A percentile compares a stretch with the other conserved stretches of the same genome.
phyloP scores from a whole-genome alignment of 2,888 invertebrate genomes.

The Drosophila ezoana region DNA sequence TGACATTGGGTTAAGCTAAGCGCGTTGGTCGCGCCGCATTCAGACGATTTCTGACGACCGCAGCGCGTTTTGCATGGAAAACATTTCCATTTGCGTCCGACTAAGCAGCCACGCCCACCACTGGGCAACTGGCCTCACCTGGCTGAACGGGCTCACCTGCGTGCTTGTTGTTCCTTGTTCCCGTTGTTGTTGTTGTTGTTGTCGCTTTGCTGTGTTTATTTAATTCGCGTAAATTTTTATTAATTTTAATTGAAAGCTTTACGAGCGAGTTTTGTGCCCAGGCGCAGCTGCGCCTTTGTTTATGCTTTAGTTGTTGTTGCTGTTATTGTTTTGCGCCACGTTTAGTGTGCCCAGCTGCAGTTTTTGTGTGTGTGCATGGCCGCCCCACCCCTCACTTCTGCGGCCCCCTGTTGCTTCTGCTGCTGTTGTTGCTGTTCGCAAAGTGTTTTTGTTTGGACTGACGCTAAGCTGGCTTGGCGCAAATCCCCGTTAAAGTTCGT shows the following conservation, averaged over 20 bases:
- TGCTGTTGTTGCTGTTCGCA: conserved; percentile 44
- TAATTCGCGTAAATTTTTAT: conserved; percentile 79
- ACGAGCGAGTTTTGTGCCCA: conserved; percentile 54
- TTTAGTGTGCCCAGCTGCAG: conserved; percentile 51
- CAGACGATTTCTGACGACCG: conserved; percentile 29
- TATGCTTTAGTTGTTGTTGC: conserved; percentile 46
- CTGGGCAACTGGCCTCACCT: conserved; percentile 22
- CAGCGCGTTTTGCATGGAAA: conserved; percentile 46
- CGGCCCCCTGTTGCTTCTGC: background rate
- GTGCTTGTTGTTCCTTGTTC: conserved; percentile 12
- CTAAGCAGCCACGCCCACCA: conserved; percentile 13
- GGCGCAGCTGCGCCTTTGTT: conserved; percentile 64
- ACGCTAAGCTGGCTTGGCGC: conserved; percentile 60
- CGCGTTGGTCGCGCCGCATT: conserved; percentile 23
- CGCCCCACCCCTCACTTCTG: background rate
- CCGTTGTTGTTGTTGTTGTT: conserved; percentile 6
- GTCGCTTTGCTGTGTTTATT: conserved; percentile 61
- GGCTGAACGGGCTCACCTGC: background rate
- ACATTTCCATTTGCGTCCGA: conserved; percentile 20
- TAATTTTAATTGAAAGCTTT: conserved; percentile 81
- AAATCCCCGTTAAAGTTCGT: conserved; percentile 66
- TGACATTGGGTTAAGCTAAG: conserved; percentile 28
- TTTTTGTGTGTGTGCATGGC: conserved; percentile 37
- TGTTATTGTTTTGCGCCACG: conserved; percentile 15
- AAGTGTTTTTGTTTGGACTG: conserved; percentile 64